A percentile compares a stretch with the other conserved stretches of the same genome.
phyloP scores from a whole-genome alignment of 2,888 invertebrate genomes.

The Halictus quadricinctus region DNA sequence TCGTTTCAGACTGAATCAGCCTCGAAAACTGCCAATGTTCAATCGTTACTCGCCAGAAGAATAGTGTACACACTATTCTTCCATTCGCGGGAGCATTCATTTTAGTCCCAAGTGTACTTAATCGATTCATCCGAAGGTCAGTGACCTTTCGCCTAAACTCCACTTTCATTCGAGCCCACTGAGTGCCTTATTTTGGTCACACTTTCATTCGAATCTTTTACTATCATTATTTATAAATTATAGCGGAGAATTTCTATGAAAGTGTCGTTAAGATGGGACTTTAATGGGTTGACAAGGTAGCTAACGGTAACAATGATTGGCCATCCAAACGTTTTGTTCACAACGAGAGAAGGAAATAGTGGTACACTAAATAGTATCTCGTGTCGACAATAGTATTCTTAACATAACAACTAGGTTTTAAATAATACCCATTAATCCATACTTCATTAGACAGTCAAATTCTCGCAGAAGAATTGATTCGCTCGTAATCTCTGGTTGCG shows the following conservation, averaged over 20 bases:
- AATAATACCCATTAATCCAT: constrained; percentile 1
- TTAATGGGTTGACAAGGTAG: background rate
- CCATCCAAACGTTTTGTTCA: background rate
- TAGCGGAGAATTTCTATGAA: background rate
- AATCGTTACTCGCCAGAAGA: constrained; percentile 32
- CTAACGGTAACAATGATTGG: too few species aligned
- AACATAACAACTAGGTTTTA: background rate
- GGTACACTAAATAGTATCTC: background rate
- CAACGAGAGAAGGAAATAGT: background rate
- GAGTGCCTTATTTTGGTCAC: background rate
- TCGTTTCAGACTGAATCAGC: constrained; percentile 47
- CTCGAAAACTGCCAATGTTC: constrained; percentile 55
- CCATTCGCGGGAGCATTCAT: constrained; percentile 40
- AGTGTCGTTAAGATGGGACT: background rate
- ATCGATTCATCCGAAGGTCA: constrained; percentile 24
- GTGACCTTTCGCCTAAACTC: constrained; percentile 5
- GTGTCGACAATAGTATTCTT: constrained; percentile 18
- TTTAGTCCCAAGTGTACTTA: constrained; percentile 35
- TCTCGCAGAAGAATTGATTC: background rate
- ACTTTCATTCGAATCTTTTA: constrained; percentile 2
- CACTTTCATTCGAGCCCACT: background rate
- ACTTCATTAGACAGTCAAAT: background rate
- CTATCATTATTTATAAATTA: background rate
- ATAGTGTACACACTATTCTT: constrained; percentile 42
- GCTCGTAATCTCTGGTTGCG: background rate